Evolutionary conservation across 2,888 invertebrate species (phyloP).

Genomic region (Thumatha senex): DNA sequence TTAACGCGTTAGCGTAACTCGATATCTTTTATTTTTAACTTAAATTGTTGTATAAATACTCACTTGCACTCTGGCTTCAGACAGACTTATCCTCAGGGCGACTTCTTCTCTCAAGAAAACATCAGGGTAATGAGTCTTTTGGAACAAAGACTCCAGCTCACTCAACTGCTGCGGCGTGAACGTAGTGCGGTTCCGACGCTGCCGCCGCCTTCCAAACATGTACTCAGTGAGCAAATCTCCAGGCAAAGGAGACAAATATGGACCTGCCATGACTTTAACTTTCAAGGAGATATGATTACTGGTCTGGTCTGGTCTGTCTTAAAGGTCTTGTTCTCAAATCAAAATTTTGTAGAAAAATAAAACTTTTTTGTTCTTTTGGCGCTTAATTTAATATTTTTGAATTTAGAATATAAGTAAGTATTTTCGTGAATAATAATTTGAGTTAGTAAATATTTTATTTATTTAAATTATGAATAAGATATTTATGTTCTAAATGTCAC

Average conservation of each 20-base stretch:
- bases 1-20: too few species aligned
- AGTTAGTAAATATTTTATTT: background rate
- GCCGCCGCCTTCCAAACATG: slow-evolving; percentile 94
- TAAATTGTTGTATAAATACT: slow-evolving; percentile 12
- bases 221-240: slow-evolving; percentile 96
- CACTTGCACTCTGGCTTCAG: slow-evolving; percentile 97
- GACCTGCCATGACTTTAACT: slow-evolving; percentile 87
- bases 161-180: slow-evolving; percentile 97
- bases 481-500: slow-evolving; percentile 7
- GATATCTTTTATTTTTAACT: too few species aligned
- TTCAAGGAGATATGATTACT: background rate
- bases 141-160: slow-evolving; percentile 95
- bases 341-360: background rate
- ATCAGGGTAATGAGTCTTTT: slow-evolving; percentile 97
- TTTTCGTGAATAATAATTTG: too few species aligned
- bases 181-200: slow-evolving; percentile 95
- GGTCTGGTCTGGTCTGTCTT: background rate
- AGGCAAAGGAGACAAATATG: slow-evolving; percentile 92
- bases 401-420: background rate
- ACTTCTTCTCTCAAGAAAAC: slow-evolving; percentile 95
- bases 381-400: background rate
- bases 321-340: background rate
- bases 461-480: background rate
- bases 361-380: background rate
- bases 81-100: slow-evolving; percentile 93